Evolutionary conservation across 1,140 invertebrate genomes (phyloP), one percentile per base, ranked within the genome.

Genomic region (Leptopilina boulardi): DNA sequence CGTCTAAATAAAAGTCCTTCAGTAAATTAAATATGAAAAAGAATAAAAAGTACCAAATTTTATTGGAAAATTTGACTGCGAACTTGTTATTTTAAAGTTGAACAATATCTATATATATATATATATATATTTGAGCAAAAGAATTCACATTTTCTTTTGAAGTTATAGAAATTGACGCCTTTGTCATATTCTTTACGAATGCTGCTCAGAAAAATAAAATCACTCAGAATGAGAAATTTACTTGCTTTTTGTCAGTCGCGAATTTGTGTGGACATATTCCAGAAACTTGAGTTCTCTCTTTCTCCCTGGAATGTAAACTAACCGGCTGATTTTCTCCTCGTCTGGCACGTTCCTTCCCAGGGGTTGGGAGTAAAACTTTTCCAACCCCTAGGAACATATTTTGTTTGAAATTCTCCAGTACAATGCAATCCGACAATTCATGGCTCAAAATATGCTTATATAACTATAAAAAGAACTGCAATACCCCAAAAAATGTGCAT

Each of bases 301-400:
- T 30, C 21, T 38, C 34, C 5, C 8, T 34, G 59, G 23, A 30
- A 66, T 66, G 59, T 66, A 66, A 66, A 66, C 59, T 66, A 34
- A 66, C 59, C 59, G 23, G 23, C 59, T 26, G 23, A 66, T 34
- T 66, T 23, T 19, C 23, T 6, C 54, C 21, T 56, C n/a, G 59
- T 66, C 59, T 66, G 59, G 59, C 59, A 66, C 59, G 59, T 66
- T 30, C 59, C 30, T 38, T 66, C 26, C 59, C 59, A n/a, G n/a
- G 59, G 59, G 59, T 66, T 66, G 59, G n/a, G 59, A 30, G 59
- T 66, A 26, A 66, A 66, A 66, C 59, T 66, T 66, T 66, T 23
- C 59, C 59, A 30, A 10, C 26, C 26, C 59, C 59, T 66, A 38
- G 59, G 26, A 66, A 66, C 59, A 66, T 30, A 66, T 66, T 66